Percentiles rank a stretch among this genome's conserved stretches.
Conservation (phyloP, 2,888 invertebrate species). For the Liposcelis brunnea region DNA sequence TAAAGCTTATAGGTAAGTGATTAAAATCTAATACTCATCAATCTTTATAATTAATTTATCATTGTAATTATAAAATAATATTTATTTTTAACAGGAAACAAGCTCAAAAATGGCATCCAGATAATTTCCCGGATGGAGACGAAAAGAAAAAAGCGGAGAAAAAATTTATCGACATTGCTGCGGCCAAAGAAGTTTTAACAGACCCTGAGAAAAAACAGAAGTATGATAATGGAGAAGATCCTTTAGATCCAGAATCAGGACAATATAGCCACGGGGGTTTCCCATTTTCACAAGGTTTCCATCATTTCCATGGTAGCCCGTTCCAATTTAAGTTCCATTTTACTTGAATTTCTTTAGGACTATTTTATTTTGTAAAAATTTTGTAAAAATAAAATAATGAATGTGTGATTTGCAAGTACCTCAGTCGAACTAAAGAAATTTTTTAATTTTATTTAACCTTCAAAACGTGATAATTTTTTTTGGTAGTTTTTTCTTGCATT, state of each 20-base stretch:
- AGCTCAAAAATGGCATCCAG: slow-evolving; percentile 98
- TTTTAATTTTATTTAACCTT: too few species aligned
- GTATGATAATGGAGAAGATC: slow-evolving; percentile 92
- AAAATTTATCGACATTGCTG: slow-evolving; percentile 95
- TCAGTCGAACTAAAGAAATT: too few species aligned
- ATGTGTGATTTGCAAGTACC: too few species aligned
- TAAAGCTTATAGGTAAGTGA: slow-evolving; percentile 67
- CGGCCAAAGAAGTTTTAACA: slow-evolving; percentile 86
- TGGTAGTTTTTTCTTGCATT: too few species aligned
- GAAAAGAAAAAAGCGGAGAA: slow-evolving; percentile 92
- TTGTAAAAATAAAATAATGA: too few species aligned
- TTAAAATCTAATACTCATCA: not conserved
- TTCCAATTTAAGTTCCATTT: slow-evolving; percentile 97
- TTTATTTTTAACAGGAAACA: slow-evolving; percentile 42
- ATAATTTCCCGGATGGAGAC: slow-evolving; percentile 65
- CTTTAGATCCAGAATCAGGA: slow-evolving; percentile 82
- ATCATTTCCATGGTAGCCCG: slow-evolving; percentile 70
- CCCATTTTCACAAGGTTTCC: slow-evolving; percentile 55
- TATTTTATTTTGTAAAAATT: too few species aligned
- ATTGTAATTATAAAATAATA: not conserved
- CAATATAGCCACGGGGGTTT: slow-evolving; percentile 40
- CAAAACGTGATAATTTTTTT: too few species aligned
- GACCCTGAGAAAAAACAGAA: slow-evolving; percentile 76
- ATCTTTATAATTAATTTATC: not conserved
- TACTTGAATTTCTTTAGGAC: slow-evolving; percentile 38